Percentiles rank a stretch among this genome's conserved stretches.
Evolutionary conservation across 1,140 invertebrate genomes (phyloP).

Genomic region (Oreohelix idahoensis): DNA sequence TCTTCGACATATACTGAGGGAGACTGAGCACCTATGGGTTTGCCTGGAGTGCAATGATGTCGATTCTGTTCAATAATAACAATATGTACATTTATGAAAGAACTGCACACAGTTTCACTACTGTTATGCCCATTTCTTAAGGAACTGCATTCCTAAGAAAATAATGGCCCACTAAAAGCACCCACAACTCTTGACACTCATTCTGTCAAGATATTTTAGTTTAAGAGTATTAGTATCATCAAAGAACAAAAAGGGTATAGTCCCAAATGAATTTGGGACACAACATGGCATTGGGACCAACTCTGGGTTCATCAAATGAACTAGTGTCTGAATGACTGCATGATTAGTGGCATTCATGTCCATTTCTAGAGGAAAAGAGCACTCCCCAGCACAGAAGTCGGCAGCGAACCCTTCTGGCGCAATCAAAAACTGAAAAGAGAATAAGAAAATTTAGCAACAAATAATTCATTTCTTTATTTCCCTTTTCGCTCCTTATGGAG

Average conservation of each 20-base stretch:
- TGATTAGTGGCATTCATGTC: slow-evolving; percentile 98
- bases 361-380: slow-evolving; percentile 91
- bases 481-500: too few species aligned
- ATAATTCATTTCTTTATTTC: too few species aligned
- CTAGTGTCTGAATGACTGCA: slow-evolving; percentile 96
- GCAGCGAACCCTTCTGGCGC: slow-evolving; percentile 96
- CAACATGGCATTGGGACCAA: slow-evolving; percentile 79
- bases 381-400: slow-evolving; percentile 94
- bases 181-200: slow-evolving; percentile 80
- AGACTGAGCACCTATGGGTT: too few species aligned
- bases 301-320: slow-evolving; percentile 90
- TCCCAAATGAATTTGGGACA: slow-evolving; percentile 78
- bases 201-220: slow-evolving; percentile 81
- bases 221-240: slow-evolving; percentile 79
- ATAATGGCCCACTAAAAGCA: slow-evolving; percentile 70
- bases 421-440: slow-evolving; percentile 84
- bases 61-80: too few species aligned
- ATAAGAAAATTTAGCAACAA: too few species aligned
- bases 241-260: slow-evolving; percentile 79
- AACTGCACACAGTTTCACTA: too few species aligned
- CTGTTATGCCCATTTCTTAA: too few species aligned
- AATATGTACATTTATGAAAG: too few species aligned
- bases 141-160: neutral
- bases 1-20: too few species aligned
- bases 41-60: too few species aligned